Evolutionary conservation across 2,797 vertebrate genomes (phyloP).

Genomic region (Pteronotus mesoamericanus): DNA sequence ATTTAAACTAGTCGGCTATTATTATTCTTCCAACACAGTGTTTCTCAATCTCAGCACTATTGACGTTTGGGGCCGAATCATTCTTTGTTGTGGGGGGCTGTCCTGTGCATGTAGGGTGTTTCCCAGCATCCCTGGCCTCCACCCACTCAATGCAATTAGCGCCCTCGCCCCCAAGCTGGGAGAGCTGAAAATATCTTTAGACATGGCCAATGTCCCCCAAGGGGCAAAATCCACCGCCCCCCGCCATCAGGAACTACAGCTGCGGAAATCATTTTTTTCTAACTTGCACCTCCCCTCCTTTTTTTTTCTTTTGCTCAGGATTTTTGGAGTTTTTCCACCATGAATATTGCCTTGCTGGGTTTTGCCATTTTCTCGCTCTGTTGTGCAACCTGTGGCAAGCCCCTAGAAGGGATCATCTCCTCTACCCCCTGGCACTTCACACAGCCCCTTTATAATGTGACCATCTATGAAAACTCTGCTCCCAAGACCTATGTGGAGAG

Average conservation of each 20-base stretch:
- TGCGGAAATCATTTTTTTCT: not conserved
- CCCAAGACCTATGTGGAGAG: constrained; percentile 93
- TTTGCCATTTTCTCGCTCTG: constrained; percentile 77
- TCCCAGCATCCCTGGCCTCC: not conserved
- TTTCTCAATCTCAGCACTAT: not conserved
- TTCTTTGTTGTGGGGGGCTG: not conserved
- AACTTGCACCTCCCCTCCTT: not conserved
- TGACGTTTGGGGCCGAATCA: not conserved
- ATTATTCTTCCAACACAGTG: not conserved
- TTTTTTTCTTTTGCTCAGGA: constrained; percentile 59
- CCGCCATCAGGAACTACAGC: not conserved
- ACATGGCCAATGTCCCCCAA: not conserved
- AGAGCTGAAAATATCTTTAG: not conserved
- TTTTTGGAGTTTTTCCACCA: constrained; percentile 69
- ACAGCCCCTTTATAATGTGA: constrained; percentile 91
- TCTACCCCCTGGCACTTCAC: constrained; percentile 89
- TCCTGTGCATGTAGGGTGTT: not conserved
- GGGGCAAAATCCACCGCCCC: not conserved
- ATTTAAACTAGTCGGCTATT: not conserved
- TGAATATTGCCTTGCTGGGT: constrained; percentile 77
- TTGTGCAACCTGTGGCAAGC: constrained; percentile 75
- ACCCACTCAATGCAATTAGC: not conserved
- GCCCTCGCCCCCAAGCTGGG: not conserved
- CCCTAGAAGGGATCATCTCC: constrained; percentile 76
- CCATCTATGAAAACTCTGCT: constrained; percentile 94